These are phyloP conservation scores for Pristionchus entomophagus DNA, from an alignment of 2,888 invertebrate genomes.

Conservation along the genomic window DNA sequence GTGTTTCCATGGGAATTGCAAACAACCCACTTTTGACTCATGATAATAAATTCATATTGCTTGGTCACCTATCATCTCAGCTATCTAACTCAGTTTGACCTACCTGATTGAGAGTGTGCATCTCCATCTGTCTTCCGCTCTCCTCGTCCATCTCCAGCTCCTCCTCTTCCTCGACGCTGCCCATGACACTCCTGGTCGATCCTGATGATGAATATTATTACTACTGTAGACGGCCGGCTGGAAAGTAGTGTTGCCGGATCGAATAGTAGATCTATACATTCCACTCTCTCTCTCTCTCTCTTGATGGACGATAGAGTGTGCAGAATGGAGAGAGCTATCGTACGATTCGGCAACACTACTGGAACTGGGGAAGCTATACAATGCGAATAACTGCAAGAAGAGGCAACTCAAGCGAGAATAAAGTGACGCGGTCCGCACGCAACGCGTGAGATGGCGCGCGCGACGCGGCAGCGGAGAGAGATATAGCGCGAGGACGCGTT, in stretches of 20 bases:
- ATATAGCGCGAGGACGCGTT: neutral
- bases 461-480: slow-evolving; percentile 27
- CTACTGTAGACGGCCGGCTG: no score
- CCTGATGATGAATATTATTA: neutral
- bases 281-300: no score
- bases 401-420: neutral
- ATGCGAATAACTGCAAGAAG: no score
- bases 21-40: neutral
- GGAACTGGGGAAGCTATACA: no score
- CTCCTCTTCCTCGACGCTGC: slow-evolving; percentile 10
- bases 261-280: no score
- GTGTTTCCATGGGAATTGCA: no score
- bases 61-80: no score
- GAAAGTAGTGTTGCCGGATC: no score
- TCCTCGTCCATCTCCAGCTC: slow-evolving; percentile 45
- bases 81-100: neutral
- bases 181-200: neutral
- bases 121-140: slow-evolving; percentile 16
- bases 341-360: neutral
- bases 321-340: no score
- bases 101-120: slow-evolving; percentile 42
- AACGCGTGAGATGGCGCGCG: slow-evolving; percentile 44
- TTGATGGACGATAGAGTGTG: no score
- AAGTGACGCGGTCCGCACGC: neutral
- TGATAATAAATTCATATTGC: neutral